Evolutionary conservation across 2,888 invertebrate species (phyloP), one percentile per base, ranked within the genome.

Genomic region (Zaprionus obscuricornis): DNA sequence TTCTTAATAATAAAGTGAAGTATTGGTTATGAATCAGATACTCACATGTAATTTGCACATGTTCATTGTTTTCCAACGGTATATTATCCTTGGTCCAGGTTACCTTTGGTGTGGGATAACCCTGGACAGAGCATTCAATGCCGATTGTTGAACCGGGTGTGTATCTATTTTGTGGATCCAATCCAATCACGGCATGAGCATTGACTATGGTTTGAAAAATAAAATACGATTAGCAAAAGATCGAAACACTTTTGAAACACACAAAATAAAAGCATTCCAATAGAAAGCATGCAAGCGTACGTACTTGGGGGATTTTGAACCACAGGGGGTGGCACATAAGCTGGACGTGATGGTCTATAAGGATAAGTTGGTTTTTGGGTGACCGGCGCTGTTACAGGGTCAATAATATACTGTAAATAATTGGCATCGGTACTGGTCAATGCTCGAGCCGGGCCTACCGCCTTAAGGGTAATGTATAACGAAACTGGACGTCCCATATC

Each of bases 81-180:
- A 90, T 89, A 36, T 93, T 93, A 87, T 97, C 94, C 90, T 96
- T 96, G 88, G 93, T 95, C 97, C 97, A 98, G 56, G 92, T 91
- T 2, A 97, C 94, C 66, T 92, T 91, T 2, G 96, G 96, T 49
- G 91, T 90, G 0, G 96, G 96, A 89, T 93, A 94, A 2, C 97
- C 96, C 69, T 94, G 93, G 34, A 95, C 95, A 22, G 93, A 92
- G 87, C 97, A 97, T 8, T 92, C 92, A 62, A 97, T 91, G 31
- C 91, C 92, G 71, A 97, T 91, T 76, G 94, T 94, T 20, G 93
- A 92, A 55, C 95, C 95, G 33, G 93, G 92, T 1, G 92, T 91
- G 88, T 93, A 93, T 13, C 63, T 87, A 29, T 90, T 88, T 24
- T 87, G 83, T 1, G 85, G 83, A 39, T 92, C 91, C 56, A 93